Conservation (phyloP, 2,888 invertebrate genomes). For the Apodemia zela region DNA sequence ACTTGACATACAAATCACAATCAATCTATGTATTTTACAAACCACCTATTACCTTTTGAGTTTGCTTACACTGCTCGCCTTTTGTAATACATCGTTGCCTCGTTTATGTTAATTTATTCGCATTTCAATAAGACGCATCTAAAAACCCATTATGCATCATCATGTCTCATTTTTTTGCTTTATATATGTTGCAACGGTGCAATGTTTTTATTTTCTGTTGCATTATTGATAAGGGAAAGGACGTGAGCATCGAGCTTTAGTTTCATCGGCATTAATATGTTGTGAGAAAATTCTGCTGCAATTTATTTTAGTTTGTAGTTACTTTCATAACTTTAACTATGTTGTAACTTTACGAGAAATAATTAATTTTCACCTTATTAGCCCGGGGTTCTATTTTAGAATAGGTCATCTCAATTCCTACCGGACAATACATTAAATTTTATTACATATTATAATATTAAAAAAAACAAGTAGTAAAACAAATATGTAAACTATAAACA, state of each 20-base stretch:
- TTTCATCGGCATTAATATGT: conserved; percentile 7
- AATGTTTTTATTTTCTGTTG: conserved; percentile 21
- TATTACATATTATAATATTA: no score
- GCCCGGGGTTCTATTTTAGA: background rate
- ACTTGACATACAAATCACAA: no score
- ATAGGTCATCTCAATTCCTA: background rate
- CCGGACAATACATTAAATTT: no score
- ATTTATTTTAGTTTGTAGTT: background rate
- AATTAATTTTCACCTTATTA: background rate
- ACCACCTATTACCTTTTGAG: background rate
- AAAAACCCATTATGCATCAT: conserved; percentile 44
- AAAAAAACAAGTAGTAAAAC: no score
- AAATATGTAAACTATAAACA: no score
- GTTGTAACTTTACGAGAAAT: background rate
- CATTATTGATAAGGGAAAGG: conserved; percentile 17
- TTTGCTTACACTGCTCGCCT: conserved; percentile 19
- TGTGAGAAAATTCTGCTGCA: conserved; percentile 12
- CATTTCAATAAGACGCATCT: conserved; percentile 65
- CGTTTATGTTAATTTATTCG: conserved; percentile 71
- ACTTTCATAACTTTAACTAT: background rate
- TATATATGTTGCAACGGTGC: conserved; percentile 12
- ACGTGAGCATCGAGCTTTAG: conserved; percentile 12
- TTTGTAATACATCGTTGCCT: conserved; percentile 46
- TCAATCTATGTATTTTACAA: no score
- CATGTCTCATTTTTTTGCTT: conserved; percentile 22